Evolutionary conservation across 2,888 invertebrate genomes (phyloP).

Genomic region (Drosophila incognita): DNA sequence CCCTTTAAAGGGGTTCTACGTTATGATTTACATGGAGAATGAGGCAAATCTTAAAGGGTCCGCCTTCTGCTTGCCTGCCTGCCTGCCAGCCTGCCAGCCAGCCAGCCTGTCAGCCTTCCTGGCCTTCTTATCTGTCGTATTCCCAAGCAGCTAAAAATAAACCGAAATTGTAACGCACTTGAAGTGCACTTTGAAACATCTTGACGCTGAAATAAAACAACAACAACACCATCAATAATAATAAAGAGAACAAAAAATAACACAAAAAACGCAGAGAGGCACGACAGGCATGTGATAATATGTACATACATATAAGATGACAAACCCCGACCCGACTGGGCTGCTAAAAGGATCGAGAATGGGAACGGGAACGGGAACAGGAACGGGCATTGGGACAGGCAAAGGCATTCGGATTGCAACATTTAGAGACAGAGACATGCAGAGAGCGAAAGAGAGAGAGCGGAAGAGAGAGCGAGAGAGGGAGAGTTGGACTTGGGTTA

Average conservation of each 20-base stretch:
- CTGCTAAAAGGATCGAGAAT: slow-evolving; percentile 23
- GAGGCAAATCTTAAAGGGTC: slow-evolving; percentile 22
- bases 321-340: slow-evolving; percentile 21
- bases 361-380: slow-evolving; percentile 14
- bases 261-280: slow-evolving; percentile 41
- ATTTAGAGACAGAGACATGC: neutral
- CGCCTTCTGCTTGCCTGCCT: slow-evolving; percentile 4
- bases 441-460: neutral
- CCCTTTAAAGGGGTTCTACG: slow-evolving; percentile 22
- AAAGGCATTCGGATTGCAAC: slow-evolving; percentile 3
- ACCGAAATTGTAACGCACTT: slow-evolving; percentile 70
- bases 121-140: slow-evolving; percentile 52
- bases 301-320: slow-evolving; percentile 7
- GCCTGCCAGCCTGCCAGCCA: slow-evolving; percentile 11
- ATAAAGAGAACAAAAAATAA: slow-evolving; percentile 11
- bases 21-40: slow-evolving; percentile 27
- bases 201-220: slow-evolving; percentile 65
- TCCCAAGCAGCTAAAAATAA: slow-evolving; percentile 75
- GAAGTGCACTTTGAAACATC: slow-evolving; percentile 77
- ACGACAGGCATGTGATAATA: slow-evolving; percentile 57
- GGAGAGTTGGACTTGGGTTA: neutral
- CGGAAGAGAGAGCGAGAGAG: neutral
- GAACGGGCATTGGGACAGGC: slow-evolving; percentile 16
- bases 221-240: slow-evolving; percentile 35
- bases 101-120: neutral